Base-by-base conservation (phyloP, 2,888 invertebrate genomes). In the Drosophila neonasuta region DNA sequence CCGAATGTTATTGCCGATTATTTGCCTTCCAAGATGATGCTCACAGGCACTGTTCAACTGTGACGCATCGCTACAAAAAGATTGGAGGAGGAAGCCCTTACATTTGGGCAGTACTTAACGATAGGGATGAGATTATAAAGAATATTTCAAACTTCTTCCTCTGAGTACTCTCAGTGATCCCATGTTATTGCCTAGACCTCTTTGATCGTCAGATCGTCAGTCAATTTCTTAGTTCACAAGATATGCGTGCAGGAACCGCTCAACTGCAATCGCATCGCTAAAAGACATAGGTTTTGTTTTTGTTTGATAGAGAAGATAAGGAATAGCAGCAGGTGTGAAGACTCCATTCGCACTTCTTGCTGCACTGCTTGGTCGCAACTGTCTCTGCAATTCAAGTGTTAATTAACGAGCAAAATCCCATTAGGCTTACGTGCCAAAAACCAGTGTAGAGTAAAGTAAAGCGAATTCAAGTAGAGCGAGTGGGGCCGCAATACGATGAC, bases 31-130 rank as follows among this genome's bases (percentile, higher is more conserved):
- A 50, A 36, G 36, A 41, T 46, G 76, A 77, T 65, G 72, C 65
- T 70, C 85, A 77, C 88, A 86, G 87, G 86, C 68, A 84, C 87
- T 57, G 86, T 68, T 85, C 85, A 81, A 86, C 83, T 87, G 87
- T 76, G 82, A 68, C 49, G 70, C 72, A 72, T 76, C 73, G 79
- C 85, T 86, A 83, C 68, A 86, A 86, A 71, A 73, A 79, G 50
- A 67, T 63, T 36, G 36, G 36, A 36, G 51, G 8, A 75, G 51
- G 8, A 75, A 60, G 70, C 78, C 77, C 63, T 56, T 64, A 46
- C 55, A 69, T 67, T 77, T 76, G 67, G 49, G 73, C 59, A 64
- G 56, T 49, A 56, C 69, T 41, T 69, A 9, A 36, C 41, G 48
- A 36, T 42, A 57, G 52, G 51, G 39, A 62, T 44, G 20, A 34